These are phyloP conservation scores for Ruditapes philippinarum DNA, from an alignment of 1,140 invertebrate genomes.

Conservation along the genomic window DNA sequence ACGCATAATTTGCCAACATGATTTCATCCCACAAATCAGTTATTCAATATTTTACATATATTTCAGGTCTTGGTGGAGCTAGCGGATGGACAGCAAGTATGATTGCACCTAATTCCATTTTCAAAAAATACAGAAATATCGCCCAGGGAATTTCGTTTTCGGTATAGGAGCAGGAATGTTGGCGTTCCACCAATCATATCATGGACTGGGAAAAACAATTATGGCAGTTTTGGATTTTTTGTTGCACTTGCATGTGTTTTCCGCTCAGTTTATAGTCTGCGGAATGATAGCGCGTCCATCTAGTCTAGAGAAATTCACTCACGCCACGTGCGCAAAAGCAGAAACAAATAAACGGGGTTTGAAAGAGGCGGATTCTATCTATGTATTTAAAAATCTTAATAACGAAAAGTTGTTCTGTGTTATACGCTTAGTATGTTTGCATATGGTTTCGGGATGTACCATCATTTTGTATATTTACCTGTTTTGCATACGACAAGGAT, in stretches of 20 bases:
- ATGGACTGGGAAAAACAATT: background rate
- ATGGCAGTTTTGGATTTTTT: conserved; percentile 36
- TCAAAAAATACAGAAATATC: conserved; percentile 30
- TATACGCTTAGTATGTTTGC: conserved; percentile 20
- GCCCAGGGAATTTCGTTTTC: conserved; percentile 22
- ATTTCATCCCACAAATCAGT: too few relatives aligned
- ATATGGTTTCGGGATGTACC: conserved; percentile 19
- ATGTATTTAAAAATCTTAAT: conserved; percentile 11
- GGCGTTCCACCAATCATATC: conserved; percentile 19
- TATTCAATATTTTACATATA: too few relatives aligned
- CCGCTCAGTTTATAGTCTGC: conserved; percentile 35
- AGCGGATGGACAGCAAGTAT: conserved; percentile 43
- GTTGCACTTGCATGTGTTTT: conserved; percentile 6
- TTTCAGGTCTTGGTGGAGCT: conserved; percentile 35
- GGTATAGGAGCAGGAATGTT: conserved; percentile 33
- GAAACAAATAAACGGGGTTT: background rate
- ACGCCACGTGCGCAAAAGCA: background rate
- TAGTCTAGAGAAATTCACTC: background rate
- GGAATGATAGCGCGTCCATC: background rate
- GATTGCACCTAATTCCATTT: conserved; percentile 30
- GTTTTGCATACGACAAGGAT: conserved; percentile 19
- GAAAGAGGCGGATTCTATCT: background rate
- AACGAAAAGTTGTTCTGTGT: background rate
- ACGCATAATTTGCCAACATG: too few relatives aligned
- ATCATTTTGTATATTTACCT: conserved; percentile 19